A percentile compares a stretch with the other conserved stretches of the same genome.
Evolutionary conservation across 2,888 invertebrate genomes (phyloP).

Genomic region (Scaptomyza flava): DNA sequence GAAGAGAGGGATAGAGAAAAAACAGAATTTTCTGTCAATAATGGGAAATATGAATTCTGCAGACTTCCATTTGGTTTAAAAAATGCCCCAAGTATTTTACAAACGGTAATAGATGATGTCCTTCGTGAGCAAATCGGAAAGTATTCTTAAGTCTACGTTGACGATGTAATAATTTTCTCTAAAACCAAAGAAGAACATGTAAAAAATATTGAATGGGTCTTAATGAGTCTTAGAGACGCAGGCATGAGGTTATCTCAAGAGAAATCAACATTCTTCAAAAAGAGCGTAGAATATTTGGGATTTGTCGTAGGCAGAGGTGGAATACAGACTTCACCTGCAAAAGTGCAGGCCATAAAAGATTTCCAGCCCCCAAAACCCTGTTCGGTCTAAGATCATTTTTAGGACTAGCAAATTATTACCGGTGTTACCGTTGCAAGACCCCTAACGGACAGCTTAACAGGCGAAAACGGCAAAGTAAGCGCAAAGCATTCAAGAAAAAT

Average conservation of each 20-base stretch:
- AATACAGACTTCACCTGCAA: too few species aligned
- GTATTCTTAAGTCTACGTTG: conserved; percentile 3
- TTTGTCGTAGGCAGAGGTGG: too few species aligned
- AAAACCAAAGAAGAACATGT: conserved; percentile 3
- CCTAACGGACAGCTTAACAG: conserved; percentile 9
- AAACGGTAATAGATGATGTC: conserved; percentile 4
- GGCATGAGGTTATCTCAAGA: conserved; percentile 1
- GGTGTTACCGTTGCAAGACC: conserved; percentile 3
- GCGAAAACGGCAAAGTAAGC: conserved; percentile 5
- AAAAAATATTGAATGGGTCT: conserved; percentile 4
- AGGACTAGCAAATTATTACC: too few species aligned
- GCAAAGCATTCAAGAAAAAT: conserved; percentile 9
- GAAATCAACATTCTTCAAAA: too few species aligned
- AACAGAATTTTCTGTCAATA: not conserved
- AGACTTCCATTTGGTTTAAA: conserved; percentile 4
- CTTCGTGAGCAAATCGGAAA: too few species aligned
- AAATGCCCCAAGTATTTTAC: conserved; percentile 11
- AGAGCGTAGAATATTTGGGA: too few species aligned
- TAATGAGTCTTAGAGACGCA: not conserved
- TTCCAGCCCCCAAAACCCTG: too few species aligned
- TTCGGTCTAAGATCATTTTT: too few species aligned
- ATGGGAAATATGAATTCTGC: conserved; percentile 10
- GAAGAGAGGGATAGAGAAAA: conserved; percentile 8
- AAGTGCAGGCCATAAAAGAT: too few species aligned
- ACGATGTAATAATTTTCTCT: conserved; percentile 9